Evolutionary conservation across 2,113 vertebrate species (phyloP).

Genomic region (Mobula hypostoma): DNA sequence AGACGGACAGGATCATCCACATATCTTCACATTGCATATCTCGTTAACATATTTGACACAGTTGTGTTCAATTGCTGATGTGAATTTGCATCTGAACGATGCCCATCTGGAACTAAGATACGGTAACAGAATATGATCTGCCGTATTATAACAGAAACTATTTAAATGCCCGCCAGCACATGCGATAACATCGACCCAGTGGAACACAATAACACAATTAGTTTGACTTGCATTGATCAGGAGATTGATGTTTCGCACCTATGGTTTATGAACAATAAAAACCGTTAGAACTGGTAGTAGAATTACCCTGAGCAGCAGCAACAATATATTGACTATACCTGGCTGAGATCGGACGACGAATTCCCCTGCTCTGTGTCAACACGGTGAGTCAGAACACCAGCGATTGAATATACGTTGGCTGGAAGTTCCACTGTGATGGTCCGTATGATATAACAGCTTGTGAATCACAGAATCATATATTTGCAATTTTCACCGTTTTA

Average conservation of each 20-base stretch:
- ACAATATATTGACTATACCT: neutral
- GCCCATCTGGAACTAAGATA: too few species aligned
- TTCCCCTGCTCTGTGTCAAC: neutral
- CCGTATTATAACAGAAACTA: too few species aligned
- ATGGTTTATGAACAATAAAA: neutral
- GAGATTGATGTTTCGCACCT: neutral
- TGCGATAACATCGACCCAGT: constrained; percentile 13
- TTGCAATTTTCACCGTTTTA: too few species aligned
- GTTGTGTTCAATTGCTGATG: too few species aligned
- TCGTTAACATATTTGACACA: too few species aligned
- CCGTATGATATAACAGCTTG: too few species aligned
- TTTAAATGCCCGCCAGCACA: neutral
- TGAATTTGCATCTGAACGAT: too few species aligned
- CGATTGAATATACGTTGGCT: neutral
- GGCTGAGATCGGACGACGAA: neutral
- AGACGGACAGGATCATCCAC: too few species aligned
- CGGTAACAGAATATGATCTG: too few species aligned
- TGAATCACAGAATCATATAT: too few species aligned
- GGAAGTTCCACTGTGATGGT: too few species aligned
- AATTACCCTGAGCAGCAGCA: neutral
- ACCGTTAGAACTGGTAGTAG: neutral
- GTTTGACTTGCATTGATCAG: neutral
- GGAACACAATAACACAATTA: constrained; percentile 35
- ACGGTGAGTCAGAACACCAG: neutral
- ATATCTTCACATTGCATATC: too few species aligned